A percentile compares a stretch with the other conserved stretches of the same genome.
These are phyloP conservation scores for Hystrix brachyura DNA, from an alignment of 2,113 vertebrate genomes.

Conservation along the genomic window DNA sequence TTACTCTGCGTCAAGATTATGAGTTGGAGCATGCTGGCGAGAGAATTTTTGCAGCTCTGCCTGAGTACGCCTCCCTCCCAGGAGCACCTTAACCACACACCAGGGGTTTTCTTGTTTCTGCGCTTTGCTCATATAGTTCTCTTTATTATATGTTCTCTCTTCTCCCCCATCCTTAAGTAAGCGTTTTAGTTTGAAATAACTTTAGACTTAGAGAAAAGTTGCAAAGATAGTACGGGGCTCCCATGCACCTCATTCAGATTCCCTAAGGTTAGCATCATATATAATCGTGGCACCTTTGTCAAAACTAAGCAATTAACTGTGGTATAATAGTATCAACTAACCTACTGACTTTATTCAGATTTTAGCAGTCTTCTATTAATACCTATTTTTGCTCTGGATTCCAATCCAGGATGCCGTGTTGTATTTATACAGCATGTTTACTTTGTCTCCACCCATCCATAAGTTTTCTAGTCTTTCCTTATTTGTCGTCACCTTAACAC, in stretches of 20 bases:
- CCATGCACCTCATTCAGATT: neutral
- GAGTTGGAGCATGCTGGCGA: neutral
- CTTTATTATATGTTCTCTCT: neutral
- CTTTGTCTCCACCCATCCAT: neutral
- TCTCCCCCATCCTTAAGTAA: neutral
- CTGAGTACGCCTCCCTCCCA: neutral
- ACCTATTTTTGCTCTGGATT: neutral
- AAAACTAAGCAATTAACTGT: neutral
- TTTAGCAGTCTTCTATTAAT: neutral
- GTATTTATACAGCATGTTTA: neutral
- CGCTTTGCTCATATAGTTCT: neutral
- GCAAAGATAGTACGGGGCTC: neutral
- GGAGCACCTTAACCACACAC: neutral
- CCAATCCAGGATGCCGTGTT: neutral
- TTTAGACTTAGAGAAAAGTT: neutral
- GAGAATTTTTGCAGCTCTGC: neutral
- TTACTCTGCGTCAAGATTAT: neutral
- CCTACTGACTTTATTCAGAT: neutral
- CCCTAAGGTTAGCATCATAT: neutral
- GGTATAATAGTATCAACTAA: neutral
- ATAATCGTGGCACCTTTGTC: neutral
- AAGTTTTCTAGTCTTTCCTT: neutral
- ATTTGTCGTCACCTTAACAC: neutral
- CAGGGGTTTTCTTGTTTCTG: constrained; percentile 14
- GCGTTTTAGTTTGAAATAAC: constrained; percentile 14